A percentile compares a stretch with the other conserved stretches of the same genome.
phyloP scores from a whole-genome alignment of 2,113 vertebrate species.

The Dasyurus viverrinus region DNA sequence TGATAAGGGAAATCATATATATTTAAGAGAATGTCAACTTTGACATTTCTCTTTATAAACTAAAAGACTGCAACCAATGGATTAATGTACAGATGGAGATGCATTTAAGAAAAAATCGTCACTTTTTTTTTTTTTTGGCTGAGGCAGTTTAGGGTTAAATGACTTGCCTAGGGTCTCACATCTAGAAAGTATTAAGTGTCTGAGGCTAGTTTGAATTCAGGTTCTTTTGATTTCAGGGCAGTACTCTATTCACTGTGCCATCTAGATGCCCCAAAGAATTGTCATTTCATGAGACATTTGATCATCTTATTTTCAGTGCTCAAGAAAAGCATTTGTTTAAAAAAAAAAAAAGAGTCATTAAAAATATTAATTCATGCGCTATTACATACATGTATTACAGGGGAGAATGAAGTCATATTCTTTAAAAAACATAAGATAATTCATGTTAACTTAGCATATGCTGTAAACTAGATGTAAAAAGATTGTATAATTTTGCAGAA shows the following conservation, averaged over 20 bases:
- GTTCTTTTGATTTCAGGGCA: no score
- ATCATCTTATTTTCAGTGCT: neutral
- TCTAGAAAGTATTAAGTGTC: no score
- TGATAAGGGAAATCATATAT: neutral
- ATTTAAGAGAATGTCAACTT: neutral
- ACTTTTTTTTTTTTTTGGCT: neutral
- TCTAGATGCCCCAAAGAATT: neutral
- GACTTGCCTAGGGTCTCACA: no score
- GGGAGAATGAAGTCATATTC: neutral
- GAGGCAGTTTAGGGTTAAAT: no score
- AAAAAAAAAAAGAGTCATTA: neutral
- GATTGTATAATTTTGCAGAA: neutral
- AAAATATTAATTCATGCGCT: neutral
- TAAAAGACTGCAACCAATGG: neutral
- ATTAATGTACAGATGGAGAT: neutral
- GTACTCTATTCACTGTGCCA: no score
- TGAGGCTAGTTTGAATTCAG: no score
- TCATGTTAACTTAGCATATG: neutral
- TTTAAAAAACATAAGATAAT: neutral
- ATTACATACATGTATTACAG: neutral
- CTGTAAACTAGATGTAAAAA: neutral
- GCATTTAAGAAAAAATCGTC: neutral
- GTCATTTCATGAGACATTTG: neutral
- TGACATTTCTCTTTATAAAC: neutral
- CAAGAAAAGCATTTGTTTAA: neutral